Evolutionary conservation across 2,797 vertebrate species (phyloP), one percentile per base, ranked within the genome.

Genomic region (Hemibagrus guttatus): DNA sequence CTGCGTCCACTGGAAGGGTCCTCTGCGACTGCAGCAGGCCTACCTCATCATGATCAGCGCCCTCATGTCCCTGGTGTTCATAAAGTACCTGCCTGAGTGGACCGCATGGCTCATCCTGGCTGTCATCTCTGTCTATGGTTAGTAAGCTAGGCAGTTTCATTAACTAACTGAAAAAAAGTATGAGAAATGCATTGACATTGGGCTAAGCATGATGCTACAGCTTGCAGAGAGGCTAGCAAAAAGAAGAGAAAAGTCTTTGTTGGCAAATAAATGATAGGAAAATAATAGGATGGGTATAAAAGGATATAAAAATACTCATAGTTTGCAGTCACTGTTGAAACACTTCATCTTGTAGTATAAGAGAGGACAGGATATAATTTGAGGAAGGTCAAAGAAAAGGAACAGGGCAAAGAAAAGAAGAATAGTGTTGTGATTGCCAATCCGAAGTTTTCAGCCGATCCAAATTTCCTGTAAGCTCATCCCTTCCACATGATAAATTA

Each of bases 21-120:
- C 98, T 0, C 97, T 99, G 61, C 96, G 97, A 21, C 96, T 99
- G 86, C 98, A 99, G 94, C 98, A 99, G 92, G 98, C 97, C 0
- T 99, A 99, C 94, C 97, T 99, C 92, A 99, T 99, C 91, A 99
- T 99, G 98, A 99, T 99, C 93, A 99, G 98, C 0, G 98, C 98
- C 90, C 96, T 99, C 92, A 99, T 99, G 98, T 98, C 98, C 28
- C 95, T 99, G 91, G 98, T 99, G 81, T 99, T 99, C 94, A 99
- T 99, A 93, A 99, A 99, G 91, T 99, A 98, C 92, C 97, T 99
- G 91, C 98, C 98, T 0, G 98, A 99, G 90, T 99, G 98, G 98
- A 99, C 98, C 4, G 97, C 98, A 0, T 99, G 98, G 98, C 97
- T 99, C 92, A 99, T 99, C 92, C 92, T 99, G 90, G 98, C 97